A percentile compares a stretch with the other conserved stretches of the same genome.
These are phyloP conservation scores for Thamnophis elegans DNA, from an alignment of 2,797 vertebrate genomes.

Conservation along the genomic window DNA sequence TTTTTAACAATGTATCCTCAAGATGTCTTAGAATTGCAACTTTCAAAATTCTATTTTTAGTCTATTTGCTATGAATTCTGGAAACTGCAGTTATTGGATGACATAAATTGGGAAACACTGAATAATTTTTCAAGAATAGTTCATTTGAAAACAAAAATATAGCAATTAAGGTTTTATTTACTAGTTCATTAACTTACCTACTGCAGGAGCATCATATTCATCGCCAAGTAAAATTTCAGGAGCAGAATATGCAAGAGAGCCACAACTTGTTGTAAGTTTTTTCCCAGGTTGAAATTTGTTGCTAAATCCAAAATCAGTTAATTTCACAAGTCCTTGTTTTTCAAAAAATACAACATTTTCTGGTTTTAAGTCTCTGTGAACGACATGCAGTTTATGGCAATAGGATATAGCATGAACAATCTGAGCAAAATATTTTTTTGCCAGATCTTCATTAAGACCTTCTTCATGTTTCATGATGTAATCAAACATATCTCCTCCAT, in stretches of 20 bases:
- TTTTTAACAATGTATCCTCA: neutral
- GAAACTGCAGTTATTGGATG: neutral
- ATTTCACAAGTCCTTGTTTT: conserved; percentile 96
- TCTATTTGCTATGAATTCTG: neutral
- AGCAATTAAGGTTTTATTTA: conserved; percentile 19
- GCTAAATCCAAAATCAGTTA: conserved; percentile 98
- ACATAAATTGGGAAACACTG: neutral
- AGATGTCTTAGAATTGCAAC: neutral
- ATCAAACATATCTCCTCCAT: conserved; percentile 98
- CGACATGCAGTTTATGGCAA: conserved; percentile 95
- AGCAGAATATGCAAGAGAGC: conserved; percentile 94
- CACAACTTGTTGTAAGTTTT: conserved; percentile 96
- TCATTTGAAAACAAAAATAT: conserved; percentile 7
- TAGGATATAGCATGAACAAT: conserved; percentile 98
- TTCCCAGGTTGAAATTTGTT: conserved; percentile 99
- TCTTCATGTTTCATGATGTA: conserved; percentile 99
- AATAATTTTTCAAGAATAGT: neutral
- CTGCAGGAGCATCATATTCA: conserved; percentile 96
- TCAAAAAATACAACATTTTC: conserved; percentile 99
- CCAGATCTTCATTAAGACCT: conserved; percentile 92
- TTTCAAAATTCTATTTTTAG: neutral
- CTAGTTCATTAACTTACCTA: conserved; percentile 79
- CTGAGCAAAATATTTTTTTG: conserved; percentile 97
- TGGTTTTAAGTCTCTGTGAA: conserved; percentile 95
- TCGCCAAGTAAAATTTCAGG: conserved; percentile 97